Conservation (phyloP, 2,888 invertebrate genomes). For the Cenopis cana region DNA sequence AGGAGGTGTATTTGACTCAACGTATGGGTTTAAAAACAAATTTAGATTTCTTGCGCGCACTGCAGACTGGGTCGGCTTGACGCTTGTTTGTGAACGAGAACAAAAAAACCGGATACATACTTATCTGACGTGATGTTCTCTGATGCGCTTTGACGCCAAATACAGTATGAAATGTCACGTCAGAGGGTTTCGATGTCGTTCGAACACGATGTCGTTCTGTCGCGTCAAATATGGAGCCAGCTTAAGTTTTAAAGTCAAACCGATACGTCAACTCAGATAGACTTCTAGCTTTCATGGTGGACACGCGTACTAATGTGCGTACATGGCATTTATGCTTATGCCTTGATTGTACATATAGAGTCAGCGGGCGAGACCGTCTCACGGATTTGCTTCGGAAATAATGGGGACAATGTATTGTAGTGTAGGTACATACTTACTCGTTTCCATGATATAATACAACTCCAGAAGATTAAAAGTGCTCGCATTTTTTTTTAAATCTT, state of each 20-base stretch:
- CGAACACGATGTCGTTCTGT: too few relatives aligned
- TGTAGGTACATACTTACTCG: neutral
- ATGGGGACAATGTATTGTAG: conserved; percentile 2
- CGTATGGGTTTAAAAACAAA: neutral
- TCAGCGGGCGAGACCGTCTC: conserved; percentile 33
- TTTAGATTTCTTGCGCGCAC: neutral
- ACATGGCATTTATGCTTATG: conserved; percentile 20
- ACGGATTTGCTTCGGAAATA: conserved; percentile 14
- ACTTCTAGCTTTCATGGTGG: neutral
- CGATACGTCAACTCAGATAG: neutral
- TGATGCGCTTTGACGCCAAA: too few relatives aligned
- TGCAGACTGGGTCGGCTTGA: neutral
- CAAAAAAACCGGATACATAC: neutral
- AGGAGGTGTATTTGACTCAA: neutral
- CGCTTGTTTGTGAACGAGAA: neutral
- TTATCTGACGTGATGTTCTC: too few relatives aligned
- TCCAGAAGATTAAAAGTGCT: too few relatives aligned
- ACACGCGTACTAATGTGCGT: neutral
- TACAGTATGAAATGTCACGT: too few relatives aligned
- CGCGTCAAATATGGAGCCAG: too few relatives aligned
- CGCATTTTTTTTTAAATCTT: too few relatives aligned
- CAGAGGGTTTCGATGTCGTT: too few relatives aligned
- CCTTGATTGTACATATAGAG: conserved; percentile 24
- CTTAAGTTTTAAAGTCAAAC: neutral
- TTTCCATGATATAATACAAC: neutral